Evolutionary conservation across 2,888 invertebrate species (phyloP).

Genomic region (Leptarthrus brevirostris): DNA sequence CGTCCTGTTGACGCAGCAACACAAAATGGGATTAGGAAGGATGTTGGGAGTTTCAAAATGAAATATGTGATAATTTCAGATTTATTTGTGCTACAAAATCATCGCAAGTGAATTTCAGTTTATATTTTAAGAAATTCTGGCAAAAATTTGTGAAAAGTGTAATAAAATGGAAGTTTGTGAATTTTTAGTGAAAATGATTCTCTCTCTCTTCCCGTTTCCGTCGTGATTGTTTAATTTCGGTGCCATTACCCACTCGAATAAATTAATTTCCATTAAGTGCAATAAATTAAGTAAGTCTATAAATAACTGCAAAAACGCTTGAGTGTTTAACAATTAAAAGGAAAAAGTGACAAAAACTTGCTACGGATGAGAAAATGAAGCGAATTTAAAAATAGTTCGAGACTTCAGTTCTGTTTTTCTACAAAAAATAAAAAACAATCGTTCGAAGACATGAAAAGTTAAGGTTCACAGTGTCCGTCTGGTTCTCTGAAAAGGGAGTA

Average conservation of each 20-base stretch:
- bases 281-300: conserved; percentile 20
- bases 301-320: conserved; percentile 10
- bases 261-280: conserved; percentile 36
- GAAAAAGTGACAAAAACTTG: neutral
- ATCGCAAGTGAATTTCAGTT: neutral
- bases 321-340: neutral
- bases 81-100: neutral
- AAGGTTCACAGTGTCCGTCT: neutral
- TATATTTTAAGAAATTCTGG: neutral
- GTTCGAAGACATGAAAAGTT: conserved; percentile 1
- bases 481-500: neutral
- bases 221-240: conserved; percentile 12
- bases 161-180: neutral
- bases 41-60: conserved; percentile 6
- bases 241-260: conserved; percentile 18
- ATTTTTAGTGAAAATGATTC: neutral
- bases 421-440: conserved; percentile 1
- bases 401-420: neutral
- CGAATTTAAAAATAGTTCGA: neutral
- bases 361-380: neutral
- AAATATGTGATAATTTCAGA: neutral
- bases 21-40: conserved; percentile 42
- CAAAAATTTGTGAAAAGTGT: neutral
- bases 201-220: neutral
- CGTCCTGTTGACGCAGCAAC: conserved; percentile 46